A percentile compares a stretch with the other conserved stretches of the same genome.
phyloP scores from a whole-genome alignment of 2,797 vertebrate species.

The Poecilia velifera region DNA sequence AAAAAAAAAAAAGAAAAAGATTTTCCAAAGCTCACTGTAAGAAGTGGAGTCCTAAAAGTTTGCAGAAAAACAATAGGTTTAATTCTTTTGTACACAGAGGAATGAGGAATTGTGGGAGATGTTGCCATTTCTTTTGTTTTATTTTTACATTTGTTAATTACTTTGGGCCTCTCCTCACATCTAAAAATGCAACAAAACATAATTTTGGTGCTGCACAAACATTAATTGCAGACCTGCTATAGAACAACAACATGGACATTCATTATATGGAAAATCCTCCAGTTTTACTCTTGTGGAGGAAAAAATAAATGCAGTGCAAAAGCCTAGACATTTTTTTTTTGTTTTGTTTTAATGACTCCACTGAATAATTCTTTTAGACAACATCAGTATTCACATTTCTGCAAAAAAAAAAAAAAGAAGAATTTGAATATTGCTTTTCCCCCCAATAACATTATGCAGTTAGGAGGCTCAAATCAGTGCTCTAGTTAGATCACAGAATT shows the following conservation, averaged over 20 bases:
- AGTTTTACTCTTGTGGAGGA: not conserved
- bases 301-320: not conserved
- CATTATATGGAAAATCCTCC: not conserved
- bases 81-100: not conserved
- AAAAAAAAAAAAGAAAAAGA: no score
- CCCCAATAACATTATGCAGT: not conserved
- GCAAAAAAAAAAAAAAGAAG: not conserved
- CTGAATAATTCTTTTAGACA: not conserved
- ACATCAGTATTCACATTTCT: conserved; percentile 12
- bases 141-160: not conserved
- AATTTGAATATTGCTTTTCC: not conserved
- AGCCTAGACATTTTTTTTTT: not conserved
- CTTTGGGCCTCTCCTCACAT: not conserved
- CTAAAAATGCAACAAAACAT: not conserved
- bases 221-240: not conserved
- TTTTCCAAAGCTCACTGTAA: not conserved
- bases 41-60: not conserved
- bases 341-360: not conserved
- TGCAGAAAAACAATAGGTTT: not conserved
- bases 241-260: not conserved
- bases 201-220: not conserved
- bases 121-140: not conserved
- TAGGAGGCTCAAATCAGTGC: not conserved
- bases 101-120: not conserved
- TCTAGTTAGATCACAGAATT: not conserved